These are phyloP conservation scores for Alfaro cultratus DNA, from an alignment of 2,797 vertebrate genomes.

Conservation along the genomic window DNA sequence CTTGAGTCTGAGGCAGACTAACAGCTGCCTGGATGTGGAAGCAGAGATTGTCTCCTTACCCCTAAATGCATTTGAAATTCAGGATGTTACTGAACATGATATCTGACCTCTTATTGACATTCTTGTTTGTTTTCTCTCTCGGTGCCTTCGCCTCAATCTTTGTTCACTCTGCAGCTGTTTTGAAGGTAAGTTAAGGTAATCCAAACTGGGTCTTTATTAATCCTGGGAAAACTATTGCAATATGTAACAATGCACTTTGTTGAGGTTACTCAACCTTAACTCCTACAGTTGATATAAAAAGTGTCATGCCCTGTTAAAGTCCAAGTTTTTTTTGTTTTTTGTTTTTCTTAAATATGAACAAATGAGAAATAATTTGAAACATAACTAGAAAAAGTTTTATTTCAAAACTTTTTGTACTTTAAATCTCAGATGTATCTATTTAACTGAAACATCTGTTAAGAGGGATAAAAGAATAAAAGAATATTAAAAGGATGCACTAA, in stretches of 20 bases:
- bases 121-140: conserved; percentile 54
- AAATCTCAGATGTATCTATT: not conserved
- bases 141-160: conserved; percentile 32
- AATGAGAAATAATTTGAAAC: not conserved
- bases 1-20: conserved; percentile 47
- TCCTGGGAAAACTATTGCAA: conserved; percentile 27
- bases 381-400: not conserved
- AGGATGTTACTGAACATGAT: conserved; percentile 36
- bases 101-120: conserved; percentile 44
- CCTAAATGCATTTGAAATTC: conserved; percentile 28
- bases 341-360: not conserved
- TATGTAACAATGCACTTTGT: conserved; percentile 37
- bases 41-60: conserved; percentile 25
- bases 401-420: not conserved
- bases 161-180: conserved; percentile 65
- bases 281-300: not conserved
- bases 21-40: conserved; percentile 25
- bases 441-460: not conserved
- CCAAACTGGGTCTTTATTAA: conserved; percentile 26
- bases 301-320: not conserved
- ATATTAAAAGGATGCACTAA: not conserved
- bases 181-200: conserved; percentile 80
- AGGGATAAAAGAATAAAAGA: not conserved
- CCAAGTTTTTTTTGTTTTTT: not conserved
- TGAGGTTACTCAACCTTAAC: conserved; percentile 18